These are phyloP conservation scores for Caenorhabditis sinica DNA, from an alignment of 2,888 invertebrate genomes.

Conservation along the genomic window DNA sequence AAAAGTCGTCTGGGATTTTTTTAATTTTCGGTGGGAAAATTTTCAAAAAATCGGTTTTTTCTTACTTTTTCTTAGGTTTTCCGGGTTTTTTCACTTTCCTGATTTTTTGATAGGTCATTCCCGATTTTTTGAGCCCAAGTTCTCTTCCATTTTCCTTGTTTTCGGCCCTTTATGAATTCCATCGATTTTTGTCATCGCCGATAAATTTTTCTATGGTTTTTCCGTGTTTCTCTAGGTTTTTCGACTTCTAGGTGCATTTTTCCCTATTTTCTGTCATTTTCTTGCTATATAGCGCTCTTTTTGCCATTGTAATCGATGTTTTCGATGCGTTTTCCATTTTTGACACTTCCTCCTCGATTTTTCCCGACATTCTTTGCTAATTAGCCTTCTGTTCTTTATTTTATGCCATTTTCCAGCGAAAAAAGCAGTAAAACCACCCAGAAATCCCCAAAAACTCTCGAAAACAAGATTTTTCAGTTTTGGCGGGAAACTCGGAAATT, in stretches of 20 bases:
- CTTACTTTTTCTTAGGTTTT: not conserved
- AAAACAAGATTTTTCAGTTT: not conserved
- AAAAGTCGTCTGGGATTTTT: not conserved
- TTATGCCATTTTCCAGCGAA: not conserved
- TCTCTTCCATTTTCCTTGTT: not conserved
- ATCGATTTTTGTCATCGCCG: not conserved
- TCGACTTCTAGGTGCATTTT: not conserved
- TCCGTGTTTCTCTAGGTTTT: not conserved
- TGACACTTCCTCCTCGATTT: too few species aligned
- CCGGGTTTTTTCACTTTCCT: not conserved
- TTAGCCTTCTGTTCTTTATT: too few species aligned
- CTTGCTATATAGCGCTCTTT: too few species aligned
- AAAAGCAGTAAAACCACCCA: not conserved
- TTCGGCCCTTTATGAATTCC: not conserved
- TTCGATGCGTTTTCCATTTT: too few species aligned
- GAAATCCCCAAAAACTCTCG: not conserved
- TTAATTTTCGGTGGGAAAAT: not conserved
- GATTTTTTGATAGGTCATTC: not conserved
- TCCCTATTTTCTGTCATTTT: not conserved
- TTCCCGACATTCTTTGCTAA: too few species aligned
- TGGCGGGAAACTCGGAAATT: not conserved
- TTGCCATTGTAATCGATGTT: too few species aligned
- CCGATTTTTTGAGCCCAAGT: not conserved
- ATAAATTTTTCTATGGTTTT: not conserved
- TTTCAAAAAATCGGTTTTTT: not conserved